phyloP scores from a whole-genome alignment of 2,113 vertebrate genomes.

The Oreamnos americanus region DNA sequence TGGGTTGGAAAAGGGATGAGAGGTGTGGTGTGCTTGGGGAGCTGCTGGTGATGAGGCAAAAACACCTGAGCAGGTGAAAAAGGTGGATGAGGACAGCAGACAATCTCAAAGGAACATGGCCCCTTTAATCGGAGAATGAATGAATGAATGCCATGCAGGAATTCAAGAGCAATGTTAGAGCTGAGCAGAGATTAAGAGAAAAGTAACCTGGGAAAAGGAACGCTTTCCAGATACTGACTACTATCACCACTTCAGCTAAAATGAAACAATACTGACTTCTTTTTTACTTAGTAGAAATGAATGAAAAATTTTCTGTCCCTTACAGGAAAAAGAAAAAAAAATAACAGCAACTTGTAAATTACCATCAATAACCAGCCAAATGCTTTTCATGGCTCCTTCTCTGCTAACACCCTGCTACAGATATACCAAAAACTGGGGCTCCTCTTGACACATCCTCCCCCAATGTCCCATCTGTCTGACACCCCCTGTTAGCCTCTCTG shows the following conservation, averaged over 20 bases:
- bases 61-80: not conserved
- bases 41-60: not conserved
- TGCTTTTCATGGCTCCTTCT: not conserved
- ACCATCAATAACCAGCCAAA: not conserved
- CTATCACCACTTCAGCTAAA: not conserved
- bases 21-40: not conserved
- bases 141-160: not conserved
- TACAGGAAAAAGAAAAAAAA: not conserved
- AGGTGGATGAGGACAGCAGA: not conserved
- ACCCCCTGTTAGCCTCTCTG: not conserved
- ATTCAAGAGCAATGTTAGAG: not conserved
- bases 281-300: not conserved
- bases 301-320: not conserved
- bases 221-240: not conserved
- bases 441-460: not conserved
- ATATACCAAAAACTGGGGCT: not conserved
- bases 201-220: not conserved
- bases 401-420: not conserved
- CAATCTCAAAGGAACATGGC: fast-evolving
- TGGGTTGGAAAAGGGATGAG: not conserved
- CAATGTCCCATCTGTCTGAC: not conserved
- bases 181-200: not conserved
- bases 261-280: not conserved
- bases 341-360: not conserved
- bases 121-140: not conserved